These are phyloP conservation scores for Columba guinea DNA, from an alignment of 2,797 vertebrate species.

Conservation along the genomic window DNA sequence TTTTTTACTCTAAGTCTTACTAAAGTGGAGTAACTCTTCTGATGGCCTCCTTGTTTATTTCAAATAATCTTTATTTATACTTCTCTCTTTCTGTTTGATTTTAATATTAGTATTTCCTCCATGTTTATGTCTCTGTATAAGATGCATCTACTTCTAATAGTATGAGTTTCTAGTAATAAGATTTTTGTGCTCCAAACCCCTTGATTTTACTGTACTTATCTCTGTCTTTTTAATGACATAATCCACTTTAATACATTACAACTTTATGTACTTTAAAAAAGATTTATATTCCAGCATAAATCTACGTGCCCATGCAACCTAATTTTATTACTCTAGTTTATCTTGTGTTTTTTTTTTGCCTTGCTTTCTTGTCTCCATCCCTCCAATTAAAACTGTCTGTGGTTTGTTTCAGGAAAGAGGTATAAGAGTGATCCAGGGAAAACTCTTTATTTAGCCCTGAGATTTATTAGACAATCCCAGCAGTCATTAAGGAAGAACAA, in stretches of 20 bases:
- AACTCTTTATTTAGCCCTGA: neutral
- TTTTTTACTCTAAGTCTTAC: neutral
- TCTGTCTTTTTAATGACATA: neutral
- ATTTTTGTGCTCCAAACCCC: neutral
- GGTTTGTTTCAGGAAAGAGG: neutral
- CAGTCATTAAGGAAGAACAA: neutral
- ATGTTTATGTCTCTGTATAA: neutral
- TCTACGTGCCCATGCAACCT: neutral
- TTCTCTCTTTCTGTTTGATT: neutral
- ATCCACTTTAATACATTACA: neutral
- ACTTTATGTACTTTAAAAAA: neutral
- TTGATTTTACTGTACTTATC: neutral
- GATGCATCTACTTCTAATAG: neutral
- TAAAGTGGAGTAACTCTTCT: neutral
- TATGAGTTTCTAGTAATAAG: neutral
- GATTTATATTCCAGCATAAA: neutral
- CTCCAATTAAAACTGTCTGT: constrained; percentile 4
- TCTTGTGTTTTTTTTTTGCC: neutral
- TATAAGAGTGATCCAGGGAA: neutral
- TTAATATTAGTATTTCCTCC: neutral
- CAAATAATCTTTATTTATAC: neutral
- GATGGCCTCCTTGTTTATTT: neutral
- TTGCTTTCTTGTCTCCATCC: constrained; percentile 12
- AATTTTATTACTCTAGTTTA: neutral
- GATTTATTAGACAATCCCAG: neutral